Base-by-base conservation (phyloP, 2,888 invertebrate species). In the Drosophila melanocephala region DNA sequence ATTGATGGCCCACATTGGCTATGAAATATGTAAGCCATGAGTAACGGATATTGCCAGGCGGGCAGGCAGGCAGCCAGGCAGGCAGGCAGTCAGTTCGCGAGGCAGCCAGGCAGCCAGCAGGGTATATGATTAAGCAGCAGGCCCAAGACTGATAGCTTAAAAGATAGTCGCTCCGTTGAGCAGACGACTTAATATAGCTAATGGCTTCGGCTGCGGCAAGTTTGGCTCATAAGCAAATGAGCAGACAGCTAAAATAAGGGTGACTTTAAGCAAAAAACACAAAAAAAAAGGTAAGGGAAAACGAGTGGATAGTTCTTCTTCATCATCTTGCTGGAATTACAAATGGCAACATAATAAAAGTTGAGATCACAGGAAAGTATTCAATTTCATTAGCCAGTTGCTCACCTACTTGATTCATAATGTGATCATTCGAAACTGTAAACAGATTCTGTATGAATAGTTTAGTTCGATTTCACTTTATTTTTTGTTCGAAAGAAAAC, bases 21-120 rank as follows among this genome's bases (percentile, higher is more conserved):
- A 71, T 78, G 77, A 80, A 72, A 80, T 78, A 76, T 78, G 72
- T 64, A 67, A 64, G 66, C 51, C 53, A 44, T 75, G 74, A 70
- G 71, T 70, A 63, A 75, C 55, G 59, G 22, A 63, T 78, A 63
- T 52, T 32, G 56, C 56, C 60, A 44, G 57, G 14, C 32, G 53
- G 28, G 19, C 64, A 14, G 22, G 6, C 44, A 22, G 44, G 0
- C 12, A 10, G n/a, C 0, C n/a, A 44, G 44, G 1, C n/a, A 44
- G 44, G 14, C 22, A 3, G 22, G 3, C 22, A 14, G 6, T 5
- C 22, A 14, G 7, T 5, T 22, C 22, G 22, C 22, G 47, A 22
- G 22, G 47, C 14, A 26, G 7, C 26, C 26, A 26, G 22, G 22
- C n/a, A 19, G 39, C 0, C 3, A 22, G 22, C 47, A 47, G 47